Percentiles rank a stretch among this genome's conserved stretches.
phyloP scores from a whole-genome alignment of 2,113 vertebrate genomes.

The Glaucomys volans region DNA sequence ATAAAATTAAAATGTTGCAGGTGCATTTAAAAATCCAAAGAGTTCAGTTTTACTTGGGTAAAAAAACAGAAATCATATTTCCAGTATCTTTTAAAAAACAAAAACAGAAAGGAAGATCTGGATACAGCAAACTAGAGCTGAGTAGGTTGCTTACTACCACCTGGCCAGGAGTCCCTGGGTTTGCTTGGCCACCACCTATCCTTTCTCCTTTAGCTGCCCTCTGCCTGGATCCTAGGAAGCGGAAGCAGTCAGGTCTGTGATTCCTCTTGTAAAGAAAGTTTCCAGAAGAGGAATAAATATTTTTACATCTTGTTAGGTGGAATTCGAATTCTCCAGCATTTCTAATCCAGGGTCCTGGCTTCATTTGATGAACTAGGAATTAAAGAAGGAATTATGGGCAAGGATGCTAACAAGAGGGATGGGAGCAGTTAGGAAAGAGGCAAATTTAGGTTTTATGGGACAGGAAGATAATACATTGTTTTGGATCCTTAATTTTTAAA shows the following conservation, averaged over 20 bases:
- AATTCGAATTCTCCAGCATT: not conserved
- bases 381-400: not conserved
- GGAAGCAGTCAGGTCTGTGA: not conserved
- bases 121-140: not conserved
- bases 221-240: not conserved
- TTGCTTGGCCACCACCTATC: not conserved
- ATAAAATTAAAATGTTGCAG: constrained; percentile 1
- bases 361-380: not conserved
- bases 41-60: constrained; percentile 12
- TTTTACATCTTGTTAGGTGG: not conserved
- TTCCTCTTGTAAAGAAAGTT: not conserved
- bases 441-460: not conserved
- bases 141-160: not conserved
- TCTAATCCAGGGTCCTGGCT: not conserved
- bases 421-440: not conserved
- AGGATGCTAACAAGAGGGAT: not conserved
- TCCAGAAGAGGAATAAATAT: not conserved
- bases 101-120: not conserved
- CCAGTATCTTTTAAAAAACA: not conserved
- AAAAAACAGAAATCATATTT: constrained; percentile 19
- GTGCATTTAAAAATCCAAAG: constrained; percentile 52
- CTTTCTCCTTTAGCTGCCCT: not conserved
- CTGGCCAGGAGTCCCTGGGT: not conserved
- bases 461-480: not conserved
- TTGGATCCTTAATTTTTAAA: not conserved